phyloP scores from a whole-genome alignment of 2,113 vertebrate genomes.

The Saimiri boliviensis region DNA sequence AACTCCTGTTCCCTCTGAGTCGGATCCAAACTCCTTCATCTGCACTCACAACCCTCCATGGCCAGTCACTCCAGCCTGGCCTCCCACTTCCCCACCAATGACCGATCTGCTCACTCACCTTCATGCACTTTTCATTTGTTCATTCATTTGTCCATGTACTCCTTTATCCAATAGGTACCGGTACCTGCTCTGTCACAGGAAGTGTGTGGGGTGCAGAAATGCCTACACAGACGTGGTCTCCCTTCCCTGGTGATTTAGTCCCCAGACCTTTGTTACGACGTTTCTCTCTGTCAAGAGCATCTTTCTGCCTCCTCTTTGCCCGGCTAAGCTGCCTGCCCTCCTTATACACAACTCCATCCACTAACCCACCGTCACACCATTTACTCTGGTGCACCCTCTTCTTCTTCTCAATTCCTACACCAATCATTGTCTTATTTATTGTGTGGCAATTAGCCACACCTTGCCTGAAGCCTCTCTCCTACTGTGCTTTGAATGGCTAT shows the following conservation, averaged over 20 bases:
- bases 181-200: background rate
- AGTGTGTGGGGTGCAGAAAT: background rate
- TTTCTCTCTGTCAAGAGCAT: background rate
- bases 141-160: background rate
- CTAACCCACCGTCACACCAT: background rate
- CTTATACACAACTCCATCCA: background rate
- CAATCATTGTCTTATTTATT: background rate
- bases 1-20: background rate
- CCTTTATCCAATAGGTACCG: background rate
- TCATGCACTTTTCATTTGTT: background rate
- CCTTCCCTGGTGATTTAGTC: background rate
- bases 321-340: background rate
- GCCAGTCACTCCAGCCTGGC: background rate
- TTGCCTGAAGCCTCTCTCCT: background rate
- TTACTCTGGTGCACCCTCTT: background rate
- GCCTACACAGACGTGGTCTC: background rate
- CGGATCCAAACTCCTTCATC: background rate
- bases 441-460: background rate
- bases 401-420: background rate
- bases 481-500: background rate
- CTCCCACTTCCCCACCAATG: background rate
- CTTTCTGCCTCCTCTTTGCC: background rate
- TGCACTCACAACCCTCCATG: background rate
- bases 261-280: background rate
- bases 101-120: too few relatives aligned